A percentile compares a stretch with the other conserved stretches of the same genome.
Evolutionary conservation across 2,797 vertebrate species (phyloP).

Genomic region (Salmo trutta): DNA sequence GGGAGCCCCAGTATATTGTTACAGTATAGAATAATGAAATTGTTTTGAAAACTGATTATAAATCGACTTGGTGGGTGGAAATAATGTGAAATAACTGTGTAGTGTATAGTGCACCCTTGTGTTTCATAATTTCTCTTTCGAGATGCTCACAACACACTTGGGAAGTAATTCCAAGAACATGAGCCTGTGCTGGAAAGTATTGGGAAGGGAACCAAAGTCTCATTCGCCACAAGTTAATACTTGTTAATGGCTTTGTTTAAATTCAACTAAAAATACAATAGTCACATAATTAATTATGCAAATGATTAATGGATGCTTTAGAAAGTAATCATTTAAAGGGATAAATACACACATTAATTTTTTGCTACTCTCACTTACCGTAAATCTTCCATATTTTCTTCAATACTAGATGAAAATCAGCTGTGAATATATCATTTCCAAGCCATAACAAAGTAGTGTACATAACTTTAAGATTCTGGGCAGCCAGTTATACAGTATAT

Average conservation of each 20-base stretch:
- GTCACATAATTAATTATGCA: conserved; percentile 70
- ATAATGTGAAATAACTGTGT: conserved; percentile 39
- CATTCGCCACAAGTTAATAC: conserved; percentile 77
- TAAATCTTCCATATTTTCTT: background rate
- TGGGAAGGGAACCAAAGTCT: conserved; percentile 72
- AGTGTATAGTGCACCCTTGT: conserved; percentile 52
- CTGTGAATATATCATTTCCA: conserved; percentile 29
- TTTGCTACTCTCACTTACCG: background rate
- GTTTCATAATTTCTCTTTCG: conserved; percentile 68
- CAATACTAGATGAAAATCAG: background rate
- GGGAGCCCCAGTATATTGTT: background rate
- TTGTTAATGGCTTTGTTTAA: conserved; percentile 80
- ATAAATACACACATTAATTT: conserved; percentile 75
- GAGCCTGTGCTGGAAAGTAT: conserved; percentile 66
- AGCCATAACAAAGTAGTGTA: background rate
- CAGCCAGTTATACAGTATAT: background rate
- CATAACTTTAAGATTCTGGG: background rate
- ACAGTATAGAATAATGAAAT: conserved; percentile 34
- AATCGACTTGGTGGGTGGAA: conserved; percentile 14
- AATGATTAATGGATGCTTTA: conserved; percentile 75
- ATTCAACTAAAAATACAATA: conserved; percentile 75
- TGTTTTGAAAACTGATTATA: background rate
- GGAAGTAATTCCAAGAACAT: conserved; percentile 73
- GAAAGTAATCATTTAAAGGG: conserved; percentile 68
- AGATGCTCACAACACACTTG: conserved; percentile 62